phyloP scores from a whole-genome alignment of 1,140 invertebrate genomes.

The Atta texana region DNA sequence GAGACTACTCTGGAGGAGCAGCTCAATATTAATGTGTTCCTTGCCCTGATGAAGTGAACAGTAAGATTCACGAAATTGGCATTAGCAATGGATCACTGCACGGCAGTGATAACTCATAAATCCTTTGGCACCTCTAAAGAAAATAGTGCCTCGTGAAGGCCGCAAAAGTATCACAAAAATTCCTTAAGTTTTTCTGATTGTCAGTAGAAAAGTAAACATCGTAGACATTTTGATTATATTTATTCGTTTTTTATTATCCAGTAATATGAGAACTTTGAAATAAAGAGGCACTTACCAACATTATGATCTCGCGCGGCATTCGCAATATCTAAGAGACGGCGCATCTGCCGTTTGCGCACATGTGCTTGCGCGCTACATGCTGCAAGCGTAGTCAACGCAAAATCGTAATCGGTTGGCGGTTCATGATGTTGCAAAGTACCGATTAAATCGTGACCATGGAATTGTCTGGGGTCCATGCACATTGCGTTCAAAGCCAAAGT shows the following conservation, averaged over 20 bases:
- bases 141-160: no score
- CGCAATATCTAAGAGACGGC: slow-evolving; percentile 91
- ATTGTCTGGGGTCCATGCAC: slow-evolving; percentile 93
- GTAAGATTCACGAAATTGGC: no score
- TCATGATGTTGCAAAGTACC: slow-evolving; percentile 91
- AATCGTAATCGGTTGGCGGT: slow-evolving; percentile 89
- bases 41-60: no score
- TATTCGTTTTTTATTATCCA: background rate
- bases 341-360: slow-evolving; percentile 92
- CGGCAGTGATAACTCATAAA: no score
- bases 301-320: slow-evolving; percentile 92
- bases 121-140: no score
- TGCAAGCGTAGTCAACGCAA: slow-evolving; percentile 89
- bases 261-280: background rate
- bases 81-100: no score
- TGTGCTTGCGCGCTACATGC: slow-evolving; percentile 93
- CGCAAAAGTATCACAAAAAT: no score
- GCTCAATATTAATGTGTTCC: no score
- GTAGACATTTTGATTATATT: background rate
- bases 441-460: slow-evolving; percentile 93
- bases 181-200: no score
- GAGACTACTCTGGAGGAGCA: no score
- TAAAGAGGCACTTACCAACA: slow-evolving; percentile 86
- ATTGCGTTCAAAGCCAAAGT: slow-evolving; percentile 91
- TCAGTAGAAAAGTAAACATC: no score